These are phyloP conservation scores for Luidia sarsii DNA, from an alignment of 53 echinoderm and acorn worm species.

Conservation along the genomic window DNA sequence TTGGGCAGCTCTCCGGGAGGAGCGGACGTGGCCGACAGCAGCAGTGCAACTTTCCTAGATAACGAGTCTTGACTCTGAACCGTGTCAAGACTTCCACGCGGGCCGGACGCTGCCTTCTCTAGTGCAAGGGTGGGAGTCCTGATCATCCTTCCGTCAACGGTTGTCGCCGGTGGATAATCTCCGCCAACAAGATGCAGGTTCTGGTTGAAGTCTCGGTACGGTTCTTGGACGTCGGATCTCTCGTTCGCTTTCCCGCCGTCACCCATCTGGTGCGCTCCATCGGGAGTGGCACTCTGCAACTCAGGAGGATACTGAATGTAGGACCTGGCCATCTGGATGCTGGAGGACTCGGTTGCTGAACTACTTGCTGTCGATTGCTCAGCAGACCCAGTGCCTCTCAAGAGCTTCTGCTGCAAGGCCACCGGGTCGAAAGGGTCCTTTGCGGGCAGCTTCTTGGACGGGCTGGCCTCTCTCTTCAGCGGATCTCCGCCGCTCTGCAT, in stretches of 20 bases:
- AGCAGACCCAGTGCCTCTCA: conserved; percentile 16
- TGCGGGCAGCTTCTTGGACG: conserved; percentile 16
- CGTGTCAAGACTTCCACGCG: conserved; percentile 39
- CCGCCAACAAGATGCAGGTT: background rate
- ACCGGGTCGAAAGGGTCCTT: no score
- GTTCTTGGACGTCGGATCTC: background rate
- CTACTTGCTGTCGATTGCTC: conserved; percentile 13
- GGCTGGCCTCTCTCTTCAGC: conserved; percentile 27
- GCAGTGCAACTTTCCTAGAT: conserved; percentile 81
- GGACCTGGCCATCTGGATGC: conserved; percentile 55
- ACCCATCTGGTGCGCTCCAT: background rate
- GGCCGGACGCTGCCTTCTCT: background rate
- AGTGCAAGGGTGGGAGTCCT: background rate
- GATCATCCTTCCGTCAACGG: no score
- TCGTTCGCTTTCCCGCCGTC: no score
- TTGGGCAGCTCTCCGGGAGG: conserved; percentile 24
- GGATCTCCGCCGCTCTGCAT: conserved; percentile 22
- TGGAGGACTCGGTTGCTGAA: conserved; percentile 25
- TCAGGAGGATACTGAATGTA: conserved; percentile 90
- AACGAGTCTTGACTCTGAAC: conserved; percentile 71
- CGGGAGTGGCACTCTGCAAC: conserved; percentile 66
- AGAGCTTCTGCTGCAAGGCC: background rate
- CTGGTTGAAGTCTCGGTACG: conserved; percentile 1
- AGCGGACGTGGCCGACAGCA: conserved; percentile 58
- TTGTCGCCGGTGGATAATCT: no score